phyloP scores from a whole-genome alignment of 2,113 vertebrate species.

The Salvelinus namaycush region DNA sequence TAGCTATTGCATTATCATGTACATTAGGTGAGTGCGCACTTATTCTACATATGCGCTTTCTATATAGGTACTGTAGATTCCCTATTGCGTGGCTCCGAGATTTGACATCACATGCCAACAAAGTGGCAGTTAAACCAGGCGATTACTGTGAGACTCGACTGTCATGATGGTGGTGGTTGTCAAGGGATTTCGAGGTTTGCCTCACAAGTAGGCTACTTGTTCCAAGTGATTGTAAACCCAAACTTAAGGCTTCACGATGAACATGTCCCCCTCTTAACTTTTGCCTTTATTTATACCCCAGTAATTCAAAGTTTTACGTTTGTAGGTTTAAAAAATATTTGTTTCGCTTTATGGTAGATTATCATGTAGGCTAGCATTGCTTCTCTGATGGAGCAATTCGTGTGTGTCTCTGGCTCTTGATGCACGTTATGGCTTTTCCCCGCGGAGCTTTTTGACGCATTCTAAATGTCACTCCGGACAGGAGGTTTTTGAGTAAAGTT shows the following conservation, averaged over 20 bases:
- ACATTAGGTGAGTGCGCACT: background rate
- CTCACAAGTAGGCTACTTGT: background rate
- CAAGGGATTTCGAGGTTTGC: background rate
- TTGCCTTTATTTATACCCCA: background rate
- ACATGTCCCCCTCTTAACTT: background rate
- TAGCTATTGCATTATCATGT: background rate
- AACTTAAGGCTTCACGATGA: background rate
- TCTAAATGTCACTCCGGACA: constrained; percentile 18
- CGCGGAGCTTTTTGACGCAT: constrained; percentile 24
- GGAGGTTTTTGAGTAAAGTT: constrained; percentile 52
- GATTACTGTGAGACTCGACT: constrained; percentile 56
- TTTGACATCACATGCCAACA: constrained; percentile 32
- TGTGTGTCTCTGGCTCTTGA: too few relatives aligned
- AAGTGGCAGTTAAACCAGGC: constrained; percentile 42
- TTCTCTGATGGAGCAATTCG: too few relatives aligned
- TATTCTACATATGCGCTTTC: background rate
- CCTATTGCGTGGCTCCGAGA: background rate
- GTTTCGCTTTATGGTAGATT: too few relatives aligned
- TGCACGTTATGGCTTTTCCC: background rate
- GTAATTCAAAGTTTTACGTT: too few relatives aligned
- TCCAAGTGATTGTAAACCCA: constrained; percentile 1
- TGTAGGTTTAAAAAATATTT: too few relatives aligned
- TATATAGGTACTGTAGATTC: background rate
- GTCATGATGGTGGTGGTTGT: constrained; percentile 14
- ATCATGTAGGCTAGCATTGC: too few relatives aligned